Percentiles rank a stretch among this genome's conserved stretches.
Evolutionary conservation across 2,113 vertebrate species (phyloP).

Genomic region (Progne subis): DNA sequence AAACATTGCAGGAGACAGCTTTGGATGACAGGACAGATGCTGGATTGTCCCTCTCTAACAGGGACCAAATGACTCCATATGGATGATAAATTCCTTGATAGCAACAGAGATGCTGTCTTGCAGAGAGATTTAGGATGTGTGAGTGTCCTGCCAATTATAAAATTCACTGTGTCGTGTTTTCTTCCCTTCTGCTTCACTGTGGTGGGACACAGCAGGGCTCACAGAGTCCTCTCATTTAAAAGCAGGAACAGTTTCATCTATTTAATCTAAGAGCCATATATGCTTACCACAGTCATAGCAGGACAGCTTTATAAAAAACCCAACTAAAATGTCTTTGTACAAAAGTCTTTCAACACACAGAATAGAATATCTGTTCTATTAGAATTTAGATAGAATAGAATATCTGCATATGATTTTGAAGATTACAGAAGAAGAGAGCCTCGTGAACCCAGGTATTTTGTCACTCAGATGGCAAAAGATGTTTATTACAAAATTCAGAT

Average conservation of each 20-base stretch:
- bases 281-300: not conserved
- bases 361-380: not conserved
- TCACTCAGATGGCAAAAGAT: not conserved
- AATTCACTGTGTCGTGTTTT: not conserved
- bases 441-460: rapidly evolving
- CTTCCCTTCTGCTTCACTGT: not conserved
- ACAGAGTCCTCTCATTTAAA: not conserved
- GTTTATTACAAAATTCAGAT: not conserved
- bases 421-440: not conserved
- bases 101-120: not conserved
- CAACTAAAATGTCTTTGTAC: not conserved
- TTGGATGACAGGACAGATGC: not conserved
- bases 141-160: not conserved
- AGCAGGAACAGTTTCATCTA: not conserved
- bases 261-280: not conserved
- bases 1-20: not conserved
- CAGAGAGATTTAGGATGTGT: not conserved
- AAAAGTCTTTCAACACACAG: not conserved
- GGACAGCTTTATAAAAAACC: not conserved
- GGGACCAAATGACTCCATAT: not conserved
- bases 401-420: not conserved
- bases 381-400: not conserved
- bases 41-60: not conserved
- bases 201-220: not conserved
- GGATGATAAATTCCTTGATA: not conserved